phyloP scores from a whole-genome alignment of 2,113 vertebrate species.

The Zosterops lateralis region DNA sequence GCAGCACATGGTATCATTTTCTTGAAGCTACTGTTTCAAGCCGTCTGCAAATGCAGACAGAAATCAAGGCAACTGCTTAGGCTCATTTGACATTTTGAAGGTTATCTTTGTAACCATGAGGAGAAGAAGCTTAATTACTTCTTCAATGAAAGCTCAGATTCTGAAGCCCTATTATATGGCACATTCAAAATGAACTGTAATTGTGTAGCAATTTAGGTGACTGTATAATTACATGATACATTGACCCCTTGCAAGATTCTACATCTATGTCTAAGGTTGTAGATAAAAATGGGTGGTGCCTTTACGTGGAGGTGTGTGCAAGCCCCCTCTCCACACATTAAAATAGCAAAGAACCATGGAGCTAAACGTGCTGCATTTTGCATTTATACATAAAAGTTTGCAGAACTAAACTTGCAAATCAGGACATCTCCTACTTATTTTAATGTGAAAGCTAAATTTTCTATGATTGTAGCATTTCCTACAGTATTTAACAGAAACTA shows the following conservation, averaged over 20 bases:
- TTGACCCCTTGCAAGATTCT: neutral
- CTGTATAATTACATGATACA: neutral
- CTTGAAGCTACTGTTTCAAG: slow-evolving; percentile 40
- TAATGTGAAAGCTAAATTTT: neutral
- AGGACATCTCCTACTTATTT: neutral
- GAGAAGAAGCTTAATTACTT: slow-evolving; percentile 39
- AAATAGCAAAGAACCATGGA: neutral
- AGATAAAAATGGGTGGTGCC: neutral
- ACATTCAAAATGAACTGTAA: slow-evolving; percentile 29
- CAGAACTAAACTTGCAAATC: neutral
- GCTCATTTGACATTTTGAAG: slow-evolving; percentile 50
- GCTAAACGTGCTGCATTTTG: neutral
- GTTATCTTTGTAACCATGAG: slow-evolving; percentile 51
- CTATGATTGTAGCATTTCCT: neutral
- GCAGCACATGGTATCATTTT: neutral
- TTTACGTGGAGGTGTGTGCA: fast-evolving
- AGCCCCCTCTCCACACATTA: too few species aligned
- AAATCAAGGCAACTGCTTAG: slow-evolving; percentile 5
- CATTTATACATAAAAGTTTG: neutral
- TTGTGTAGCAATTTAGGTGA: slow-evolving; percentile 9
- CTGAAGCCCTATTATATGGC: slow-evolving; percentile 12
- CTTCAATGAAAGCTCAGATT: slow-evolving; percentile 31
- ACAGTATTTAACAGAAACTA: neutral
- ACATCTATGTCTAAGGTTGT: neutral
- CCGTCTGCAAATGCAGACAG: slow-evolving; percentile 22